Evolutionary conservation across 1,140 invertebrate genomes (phyloP).

Genomic region (Proales similis): DNA sequence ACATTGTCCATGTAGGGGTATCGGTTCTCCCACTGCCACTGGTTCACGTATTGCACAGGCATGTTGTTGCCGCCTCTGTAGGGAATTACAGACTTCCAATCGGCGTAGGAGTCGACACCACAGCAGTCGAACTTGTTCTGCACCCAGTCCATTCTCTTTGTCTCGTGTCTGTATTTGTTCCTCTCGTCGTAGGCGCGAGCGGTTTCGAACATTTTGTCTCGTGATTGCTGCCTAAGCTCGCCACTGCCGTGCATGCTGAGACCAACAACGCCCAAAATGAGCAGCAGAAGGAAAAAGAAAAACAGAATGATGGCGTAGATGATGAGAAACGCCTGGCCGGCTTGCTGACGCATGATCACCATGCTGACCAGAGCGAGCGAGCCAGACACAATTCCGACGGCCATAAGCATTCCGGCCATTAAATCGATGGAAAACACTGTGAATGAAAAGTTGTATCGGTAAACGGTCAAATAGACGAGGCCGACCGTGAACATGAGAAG

Average conservation of each 20-base stretch:
- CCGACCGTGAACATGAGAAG: conserved; percentile 11
- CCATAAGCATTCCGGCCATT: conserved; percentile 6
- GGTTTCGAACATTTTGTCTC: conserved; percentile 6
- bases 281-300: conserved; percentile 15
- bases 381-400: neutral
- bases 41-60: conserved; percentile 13
- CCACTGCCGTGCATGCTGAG: conserved; percentile 29
- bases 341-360: conserved; percentile 3
- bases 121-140: conserved; percentile 19
- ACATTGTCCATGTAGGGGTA: conserved; percentile 36
- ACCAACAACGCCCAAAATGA: conserved; percentile 30
- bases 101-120: conserved; percentile 11
- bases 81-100: conserved; percentile 24
- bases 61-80: conserved; percentile 13
- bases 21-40: conserved; percentile 28
- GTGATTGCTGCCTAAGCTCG: neutral
- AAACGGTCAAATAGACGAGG: conserved; percentile 17
- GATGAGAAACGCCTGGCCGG: neutral
- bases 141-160: conserved; percentile 27
- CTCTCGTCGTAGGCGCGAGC: conserved; percentile 12
- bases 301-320: conserved; percentile 1
- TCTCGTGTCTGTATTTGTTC: conserved; percentile 4
- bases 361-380: conserved; percentile 1
- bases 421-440: conserved; percentile 33
- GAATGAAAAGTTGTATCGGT: conserved; percentile 22